These are phyloP conservation scores for Alexandromys fortis DNA, from an alignment of 2,113 vertebrate species.

Conservation along the genomic window DNA sequence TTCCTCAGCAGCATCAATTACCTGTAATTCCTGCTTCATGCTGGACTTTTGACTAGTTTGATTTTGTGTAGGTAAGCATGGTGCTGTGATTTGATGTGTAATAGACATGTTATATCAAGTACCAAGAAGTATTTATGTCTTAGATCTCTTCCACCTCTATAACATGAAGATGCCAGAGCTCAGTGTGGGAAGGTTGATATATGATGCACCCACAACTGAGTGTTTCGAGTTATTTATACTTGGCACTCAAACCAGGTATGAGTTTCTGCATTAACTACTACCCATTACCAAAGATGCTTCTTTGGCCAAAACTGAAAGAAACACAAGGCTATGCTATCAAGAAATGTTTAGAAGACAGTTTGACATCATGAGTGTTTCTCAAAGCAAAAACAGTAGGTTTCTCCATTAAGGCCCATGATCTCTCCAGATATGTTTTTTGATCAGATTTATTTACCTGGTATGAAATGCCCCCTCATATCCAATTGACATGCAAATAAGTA, in stretches of 20 bases:
- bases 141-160: not conserved
- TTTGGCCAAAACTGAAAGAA: not conserved
- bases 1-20: not conserved
- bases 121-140: not conserved
- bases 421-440: not conserved
- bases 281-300: not conserved
- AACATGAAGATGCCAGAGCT: too few relatives aligned
- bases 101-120: not conserved
- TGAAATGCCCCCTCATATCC: not conserved
- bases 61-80: not conserved
- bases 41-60: not conserved
- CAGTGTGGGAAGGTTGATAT: not conserved
- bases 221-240: not conserved
- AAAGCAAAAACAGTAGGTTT: not conserved
- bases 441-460: not conserved
- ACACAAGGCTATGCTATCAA: not conserved
- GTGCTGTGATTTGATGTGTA: not conserved
- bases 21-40: not conserved
- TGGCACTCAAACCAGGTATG: not conserved
- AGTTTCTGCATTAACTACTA: not conserved
- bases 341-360: not conserved
- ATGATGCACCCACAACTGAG: not conserved
- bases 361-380: not conserved
- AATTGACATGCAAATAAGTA: not conserved
- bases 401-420: not conserved